Base-by-base conservation (phyloP, 2,888 invertebrate species). In the Allacma fusca region DNA sequence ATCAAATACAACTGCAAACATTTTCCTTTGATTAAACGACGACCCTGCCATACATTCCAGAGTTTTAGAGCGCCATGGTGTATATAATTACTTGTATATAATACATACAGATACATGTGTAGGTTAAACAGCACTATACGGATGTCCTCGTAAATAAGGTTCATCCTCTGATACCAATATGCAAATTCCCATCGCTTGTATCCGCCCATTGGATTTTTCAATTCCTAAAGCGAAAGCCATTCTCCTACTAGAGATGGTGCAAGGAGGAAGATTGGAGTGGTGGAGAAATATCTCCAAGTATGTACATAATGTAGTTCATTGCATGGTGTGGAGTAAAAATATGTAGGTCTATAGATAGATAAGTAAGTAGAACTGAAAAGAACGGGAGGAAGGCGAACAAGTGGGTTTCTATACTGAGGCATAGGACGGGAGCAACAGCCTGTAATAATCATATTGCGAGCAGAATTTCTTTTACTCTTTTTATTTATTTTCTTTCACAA, bases 1-100 rank as follows among this genome's bases (percentile, higher is more conserved):
- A 69, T 69, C 69, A 69, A 69, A 9, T 69, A 21, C 23, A 69
- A 69, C 69, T 40, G 43, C n/a, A 43, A 23, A 43, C 43, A 43
- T 69, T 69, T 40, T 13, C 43, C 40, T 12, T 7, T 69, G 44
- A 69, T 43, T 69, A 5, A 21, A 29, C 7, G 59, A 59, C 19
- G n/a, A 29, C 28, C 1, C 40, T 5, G 7, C 13, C 4, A 65
- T 12, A 26, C 28, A 26, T 26, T 26, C 9, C 19, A 26, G 1
- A 2, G 0, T 26, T 1, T 19, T 40, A 9, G 5, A 13, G 5
- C 40, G 5, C 13, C 40, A 9, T 40, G 7, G 40, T 26, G 1
- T 26, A 19, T 12, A 19, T 24, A 21, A 64, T 23, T 24, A 23
- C 24, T 24, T 23, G 23, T 24, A 21, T 7, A 21, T 7, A 24